These are phyloP conservation scores for Himalopsyche phryganea DNA, from an alignment of 1,140 invertebrate genomes.

Conservation along the genomic window DNA sequence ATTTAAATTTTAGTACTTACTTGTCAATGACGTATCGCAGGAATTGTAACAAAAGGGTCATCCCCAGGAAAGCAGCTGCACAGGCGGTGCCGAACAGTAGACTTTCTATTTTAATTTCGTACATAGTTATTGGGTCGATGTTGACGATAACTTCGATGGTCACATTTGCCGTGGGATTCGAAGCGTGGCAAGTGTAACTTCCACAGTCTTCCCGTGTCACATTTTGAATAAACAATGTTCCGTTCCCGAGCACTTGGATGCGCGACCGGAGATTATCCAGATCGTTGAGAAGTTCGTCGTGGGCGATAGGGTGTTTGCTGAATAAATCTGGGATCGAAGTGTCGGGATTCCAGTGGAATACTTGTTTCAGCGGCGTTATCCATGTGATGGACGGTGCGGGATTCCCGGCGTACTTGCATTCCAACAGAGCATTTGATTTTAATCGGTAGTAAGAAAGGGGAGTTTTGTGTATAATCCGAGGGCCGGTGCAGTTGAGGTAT, in stretches of 20 bases:
- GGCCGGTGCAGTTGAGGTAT: constrained; percentile 67
- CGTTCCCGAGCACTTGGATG: constrained; percentile 54
- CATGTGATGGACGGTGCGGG: constrained; percentile 79
- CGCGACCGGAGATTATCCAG: constrained; percentile 51
- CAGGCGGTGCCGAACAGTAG: constrained; percentile 75
- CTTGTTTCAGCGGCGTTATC: constrained; percentile 71
- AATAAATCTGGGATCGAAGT: constrained; percentile 60
- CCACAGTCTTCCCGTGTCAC: constrained; percentile 75
- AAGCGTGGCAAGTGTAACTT: constrained; percentile 81
- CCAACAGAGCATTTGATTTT: constrained; percentile 64
- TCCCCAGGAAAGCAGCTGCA: constrained; percentile 72
- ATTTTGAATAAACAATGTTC: constrained; percentile 53
- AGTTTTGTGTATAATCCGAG: constrained; percentile 55
- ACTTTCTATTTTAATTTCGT: constrained; percentile 78
- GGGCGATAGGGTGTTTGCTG: constrained; percentile 60
- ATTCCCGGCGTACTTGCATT: constrained; percentile 74
- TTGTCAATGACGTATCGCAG: constrained; percentile 66
- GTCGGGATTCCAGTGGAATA: constrained; percentile 72
- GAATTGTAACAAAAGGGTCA: constrained; percentile 75
- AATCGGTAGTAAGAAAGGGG: constrained; percentile 60
- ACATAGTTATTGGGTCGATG: constrained; percentile 77
- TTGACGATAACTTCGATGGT: constrained; percentile 69
- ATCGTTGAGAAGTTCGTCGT: constrained; percentile 51
- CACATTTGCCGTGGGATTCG: constrained; percentile 75
- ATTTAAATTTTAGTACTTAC: no score